These are phyloP conservation scores for Drosophila anceps DNA, from an alignment of 2,888 invertebrate genomes.

Conservation along the genomic window DNA sequence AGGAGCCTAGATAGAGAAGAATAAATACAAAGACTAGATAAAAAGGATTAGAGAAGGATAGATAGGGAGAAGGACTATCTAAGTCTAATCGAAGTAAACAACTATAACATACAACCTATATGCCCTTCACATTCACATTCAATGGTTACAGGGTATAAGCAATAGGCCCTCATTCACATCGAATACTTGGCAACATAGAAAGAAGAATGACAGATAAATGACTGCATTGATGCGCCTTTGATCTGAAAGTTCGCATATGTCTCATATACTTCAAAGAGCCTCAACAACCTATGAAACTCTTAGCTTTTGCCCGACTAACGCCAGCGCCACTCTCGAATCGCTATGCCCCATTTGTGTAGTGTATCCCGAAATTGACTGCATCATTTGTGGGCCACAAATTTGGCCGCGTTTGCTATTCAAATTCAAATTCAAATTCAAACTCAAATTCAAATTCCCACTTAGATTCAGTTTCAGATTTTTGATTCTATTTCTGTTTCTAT, in stretches of 20 bases:
- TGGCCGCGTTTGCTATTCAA: background rate
- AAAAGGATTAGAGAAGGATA: too few species aligned
- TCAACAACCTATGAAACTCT: background rate
- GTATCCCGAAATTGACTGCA: constrained; percentile 9
- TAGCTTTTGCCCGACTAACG: background rate
- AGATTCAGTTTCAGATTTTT: constrained; percentile 1
- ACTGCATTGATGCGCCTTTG: background rate
- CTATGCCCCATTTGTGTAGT: background rate
- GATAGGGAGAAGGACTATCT: too few species aligned
- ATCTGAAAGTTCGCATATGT: background rate
- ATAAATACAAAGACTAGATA: too few species aligned
- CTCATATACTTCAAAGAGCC: background rate
- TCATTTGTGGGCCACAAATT: constrained; percentile 8
- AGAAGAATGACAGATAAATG: background rate
- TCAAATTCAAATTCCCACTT: background rate
- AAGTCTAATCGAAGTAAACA: background rate
- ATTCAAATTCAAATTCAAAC: background rate
- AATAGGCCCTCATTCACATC: background rate
- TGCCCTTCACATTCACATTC: background rate
- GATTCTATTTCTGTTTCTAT: background rate
- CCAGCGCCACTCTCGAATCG: background rate
- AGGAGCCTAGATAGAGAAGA: too few species aligned
- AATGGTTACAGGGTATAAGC: background rate
- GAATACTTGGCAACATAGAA: background rate
- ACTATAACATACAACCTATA: background rate